Conservation (phyloP, 2,113 vertebrate genomes). For the Coregonus clupeaformis region DNA sequence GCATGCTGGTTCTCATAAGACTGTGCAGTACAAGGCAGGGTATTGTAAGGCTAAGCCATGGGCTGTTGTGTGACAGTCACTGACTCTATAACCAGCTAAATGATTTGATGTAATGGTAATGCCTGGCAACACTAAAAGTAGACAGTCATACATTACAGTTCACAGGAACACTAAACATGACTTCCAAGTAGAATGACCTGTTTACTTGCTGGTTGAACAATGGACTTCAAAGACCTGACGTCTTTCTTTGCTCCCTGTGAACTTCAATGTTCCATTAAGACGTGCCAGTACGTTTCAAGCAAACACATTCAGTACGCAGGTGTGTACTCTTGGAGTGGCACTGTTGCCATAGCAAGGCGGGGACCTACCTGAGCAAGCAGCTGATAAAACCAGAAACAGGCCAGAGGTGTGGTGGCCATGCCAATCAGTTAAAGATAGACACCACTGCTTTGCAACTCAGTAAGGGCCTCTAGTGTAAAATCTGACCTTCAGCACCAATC, state of each 20-base stretch:
- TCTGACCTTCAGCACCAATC: slow-evolving; percentile 1
- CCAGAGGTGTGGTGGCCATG: background rate
- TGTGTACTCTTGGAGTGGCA: slow-evolving; percentile 50
- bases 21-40: slow-evolving; percentile 56
- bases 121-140: slow-evolving; percentile 31
- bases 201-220: background rate
- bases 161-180: background rate
- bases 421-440: background rate
- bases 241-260: background rate
- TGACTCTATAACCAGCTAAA: slow-evolving; percentile 18
- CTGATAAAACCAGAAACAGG: slow-evolving; percentile 24
- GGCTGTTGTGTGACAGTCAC: slow-evolving; percentile 36
- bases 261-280: slow-evolving; percentile 10
- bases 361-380: background rate
- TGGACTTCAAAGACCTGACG: background rate
- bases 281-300: slow-evolving; percentile 3
- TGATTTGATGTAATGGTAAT: slow-evolving; percentile 24
- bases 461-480: background rate
- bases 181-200: background rate
- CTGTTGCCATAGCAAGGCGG: slow-evolving; percentile 18
- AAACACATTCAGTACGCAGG: slow-evolving; percentile 14
- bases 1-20: slow-evolving; percentile 55
- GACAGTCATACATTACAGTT: background rate
- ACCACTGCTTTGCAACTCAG: background rate
- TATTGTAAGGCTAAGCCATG: slow-evolving; percentile 47